phyloP scores from a whole-genome alignment of 2,888 invertebrate genomes.

The Brachylomia viminalis region DNA sequence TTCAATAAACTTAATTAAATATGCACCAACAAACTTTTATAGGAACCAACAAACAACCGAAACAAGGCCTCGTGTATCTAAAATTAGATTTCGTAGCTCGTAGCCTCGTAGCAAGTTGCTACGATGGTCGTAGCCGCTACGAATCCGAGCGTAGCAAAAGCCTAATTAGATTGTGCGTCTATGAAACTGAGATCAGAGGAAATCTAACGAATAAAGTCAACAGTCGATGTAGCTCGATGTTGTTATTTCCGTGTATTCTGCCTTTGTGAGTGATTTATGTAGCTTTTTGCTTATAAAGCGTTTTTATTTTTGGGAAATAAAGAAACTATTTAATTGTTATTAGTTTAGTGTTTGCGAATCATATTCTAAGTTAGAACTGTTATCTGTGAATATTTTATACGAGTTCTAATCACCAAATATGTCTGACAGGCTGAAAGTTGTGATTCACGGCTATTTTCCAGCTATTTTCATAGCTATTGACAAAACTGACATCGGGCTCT shows the following conservation, averaged over 20 bases:
- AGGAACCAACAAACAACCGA: slow-evolving; percentile 54
- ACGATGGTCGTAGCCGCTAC: slow-evolving; percentile 60
- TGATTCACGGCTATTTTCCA: not conserved
- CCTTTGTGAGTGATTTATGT: slow-evolving; percentile 31
- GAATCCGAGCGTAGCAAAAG: slow-evolving; percentile 62
- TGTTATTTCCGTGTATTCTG: slow-evolving; percentile 38
- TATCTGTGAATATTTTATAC: not conserved
- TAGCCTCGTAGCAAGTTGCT: slow-evolving; percentile 60
- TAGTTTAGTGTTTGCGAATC: not conserved
- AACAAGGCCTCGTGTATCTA: slow-evolving; percentile 58
- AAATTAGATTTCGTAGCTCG: slow-evolving; percentile 65
- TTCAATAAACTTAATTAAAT: slow-evolving; percentile 47
- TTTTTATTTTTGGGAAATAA: not conserved
- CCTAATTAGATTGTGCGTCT: slow-evolving; percentile 64
- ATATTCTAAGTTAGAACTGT: not conserved
- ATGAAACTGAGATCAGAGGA: slow-evolving; percentile 62
- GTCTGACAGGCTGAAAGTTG: not conserved
- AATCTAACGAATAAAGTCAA: slow-evolving; percentile 49
- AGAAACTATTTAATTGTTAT: not conserved
- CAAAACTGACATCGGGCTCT: not conserved
- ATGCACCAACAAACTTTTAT: slow-evolving; percentile 55
- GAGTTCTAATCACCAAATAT: too few relatives aligned
- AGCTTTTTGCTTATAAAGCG: slow-evolving; percentile 20
- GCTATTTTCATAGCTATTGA: not conserved
- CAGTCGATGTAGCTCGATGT: slow-evolving; percentile 45